Conservation (phyloP, 2,888 invertebrate genomes). For the Helleia helle region DNA sequence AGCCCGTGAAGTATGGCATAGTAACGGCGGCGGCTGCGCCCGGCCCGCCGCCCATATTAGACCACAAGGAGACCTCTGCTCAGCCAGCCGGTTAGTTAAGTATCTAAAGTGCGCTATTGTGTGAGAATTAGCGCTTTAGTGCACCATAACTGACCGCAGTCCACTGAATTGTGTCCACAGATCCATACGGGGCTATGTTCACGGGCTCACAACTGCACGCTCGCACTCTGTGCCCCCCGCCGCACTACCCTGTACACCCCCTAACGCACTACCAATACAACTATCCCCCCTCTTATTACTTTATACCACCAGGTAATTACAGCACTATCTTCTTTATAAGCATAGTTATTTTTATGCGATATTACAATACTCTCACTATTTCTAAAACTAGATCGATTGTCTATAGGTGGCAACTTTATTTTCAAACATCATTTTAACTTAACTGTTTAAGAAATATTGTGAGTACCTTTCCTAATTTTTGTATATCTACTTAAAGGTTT, state of each 20-base stretch:
- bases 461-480: too few species aligned
- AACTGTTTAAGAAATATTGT: too few species aligned
- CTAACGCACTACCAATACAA: conserved; percentile 67
- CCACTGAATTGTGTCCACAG: conserved; percentile 55
- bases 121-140: conserved; percentile 61
- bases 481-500: too few species aligned
- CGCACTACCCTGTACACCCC: conserved; percentile 67
- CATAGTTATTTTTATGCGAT: too few species aligned
- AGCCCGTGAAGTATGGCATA: conserved; percentile 86
- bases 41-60: conserved; percentile 53
- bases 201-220: conserved; percentile 62
- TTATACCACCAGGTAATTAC: conserved; percentile 62
- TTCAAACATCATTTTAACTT: too few species aligned
- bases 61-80: conserved; percentile 71
- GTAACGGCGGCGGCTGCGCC: conserved; percentile 69
- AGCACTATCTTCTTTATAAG: too few species aligned
- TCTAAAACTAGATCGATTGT: too few species aligned
- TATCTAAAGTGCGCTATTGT: conserved; percentile 63
- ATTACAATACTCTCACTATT: too few species aligned
- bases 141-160: conserved; percentile 45
- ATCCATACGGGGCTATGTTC: conserved; percentile 61
- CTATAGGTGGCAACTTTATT: too few species aligned
- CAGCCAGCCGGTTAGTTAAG: conserved; percentile 75
- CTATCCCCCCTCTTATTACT: conserved; percentile 62
- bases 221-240: conserved; percentile 61